Evolutionary conservation across 2,797 vertebrate genomes (phyloP), one percentile per base, ranked within the genome.

Genomic region (Tolypeutes matacus): DNA sequence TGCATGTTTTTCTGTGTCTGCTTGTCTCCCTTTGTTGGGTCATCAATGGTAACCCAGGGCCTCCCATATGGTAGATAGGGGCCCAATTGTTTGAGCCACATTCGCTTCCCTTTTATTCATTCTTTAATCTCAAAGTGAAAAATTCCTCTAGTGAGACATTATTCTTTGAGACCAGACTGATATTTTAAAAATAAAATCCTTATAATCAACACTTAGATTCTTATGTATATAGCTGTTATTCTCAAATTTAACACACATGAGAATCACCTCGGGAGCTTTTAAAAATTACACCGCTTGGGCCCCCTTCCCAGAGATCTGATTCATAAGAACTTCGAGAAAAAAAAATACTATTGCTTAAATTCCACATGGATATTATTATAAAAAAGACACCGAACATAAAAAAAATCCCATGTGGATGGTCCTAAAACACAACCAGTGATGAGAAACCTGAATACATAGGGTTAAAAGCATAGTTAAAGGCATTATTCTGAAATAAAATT

Each of bases 131-230:
- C 62, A 69, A 58, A 69, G 60, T 89, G 0, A 81, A 78, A 77
- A 20, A 87, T 85, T 90, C 49, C 42, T 69, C 23, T 34, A n/a
- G 15, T n/a, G 62, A 86, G 69, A 75, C 39, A 31, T 90, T 78
- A 65, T 73, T 72, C 36, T 89, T 78, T 64, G 58, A 93, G 51
- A n/a, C 20, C 77, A 95, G 73, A 72, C 42, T 90, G 39, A 23
- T 77, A 86, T 62, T 93, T 75, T 9, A 64, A 81, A 95, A 81
- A 14, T n/a, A 76, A 95, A 93, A 49, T 65, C 13, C 15, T 96
- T 65, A 49, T 14, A 49, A 53, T 39, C 23, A 64, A 56, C 23
- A 67, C 31, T 73, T 49, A 27, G 9, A 69, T 93, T 86, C 27
- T 69, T 78, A 53, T 51, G 49, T 60, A 60, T 46, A 11, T 10